These are phyloP conservation scores for Papilio machaon DNA, from an alignment of 1,140 invertebrate species.

Conservation along the genomic window DNA sequence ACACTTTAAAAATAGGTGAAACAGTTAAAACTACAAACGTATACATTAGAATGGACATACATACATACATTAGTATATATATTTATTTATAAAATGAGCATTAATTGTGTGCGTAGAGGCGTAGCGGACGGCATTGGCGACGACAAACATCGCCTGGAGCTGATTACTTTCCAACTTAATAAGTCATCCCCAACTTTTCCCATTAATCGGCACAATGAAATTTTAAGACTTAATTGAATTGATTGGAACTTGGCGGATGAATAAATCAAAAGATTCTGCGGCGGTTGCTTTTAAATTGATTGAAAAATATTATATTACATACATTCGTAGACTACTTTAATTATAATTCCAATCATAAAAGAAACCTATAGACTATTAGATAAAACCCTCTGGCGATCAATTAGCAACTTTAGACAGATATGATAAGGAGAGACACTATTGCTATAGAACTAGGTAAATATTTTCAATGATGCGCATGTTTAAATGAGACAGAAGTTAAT, in stretches of 20 bases:
- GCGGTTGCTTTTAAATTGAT: not conserved
- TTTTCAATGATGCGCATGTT: no score
- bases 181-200: slow-evolving; percentile 20
- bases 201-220: slow-evolving; percentile 21
- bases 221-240: slow-evolving; percentile 27
- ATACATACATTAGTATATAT: not conserved
- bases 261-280: slow-evolving; percentile 11
- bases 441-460: no score
- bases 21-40: no score
- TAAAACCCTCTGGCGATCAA: no score
- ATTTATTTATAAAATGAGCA: not conserved
- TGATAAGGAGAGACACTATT: no score
- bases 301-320: not conserved
- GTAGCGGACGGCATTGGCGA: not conserved
- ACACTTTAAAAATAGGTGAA: no score
- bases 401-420: no score
- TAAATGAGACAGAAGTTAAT: not conserved
- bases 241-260: slow-evolving; percentile 4
- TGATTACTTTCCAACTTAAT: slow-evolving; percentile 21
- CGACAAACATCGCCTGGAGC: not conserved
- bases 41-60: no score
- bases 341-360: not conserved
- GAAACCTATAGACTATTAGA: no score
- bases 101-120: not conserved
- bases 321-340: not conserved